Percentiles rank a stretch among this genome's conserved stretches.
Evolutionary conservation across 2,113 vertebrate species (phyloP).

Genomic region (Aspiorhynchus laticeps): DNA sequence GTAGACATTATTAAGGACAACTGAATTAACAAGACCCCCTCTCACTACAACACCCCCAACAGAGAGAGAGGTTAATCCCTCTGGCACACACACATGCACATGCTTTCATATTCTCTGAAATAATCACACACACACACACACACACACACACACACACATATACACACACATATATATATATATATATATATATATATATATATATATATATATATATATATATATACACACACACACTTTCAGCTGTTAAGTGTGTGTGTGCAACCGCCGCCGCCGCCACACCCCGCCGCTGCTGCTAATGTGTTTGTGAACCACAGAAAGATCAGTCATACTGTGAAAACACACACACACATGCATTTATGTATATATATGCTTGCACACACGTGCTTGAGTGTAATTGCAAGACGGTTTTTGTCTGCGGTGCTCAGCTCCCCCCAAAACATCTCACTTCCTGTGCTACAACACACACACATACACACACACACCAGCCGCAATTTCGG

Average conservation of each 20-base stretch:
- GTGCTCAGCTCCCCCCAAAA: neutral
- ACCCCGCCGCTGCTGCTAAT: conserved; percentile 5
- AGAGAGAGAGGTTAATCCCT: conserved; percentile 58
- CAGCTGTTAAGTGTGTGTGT: neutral
- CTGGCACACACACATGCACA: conserved; percentile 47
- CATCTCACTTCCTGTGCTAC: conserved; percentile 12
- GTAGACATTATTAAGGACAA: conserved; percentile 58
- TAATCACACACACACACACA: conserved; percentile 39
- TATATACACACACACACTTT: no score
- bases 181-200: no score
- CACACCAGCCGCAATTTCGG: conserved; percentile 36
- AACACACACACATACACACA: conserved; percentile 14
- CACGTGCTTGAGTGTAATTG: conserved; percentile 38
- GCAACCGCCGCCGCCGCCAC: neutral
- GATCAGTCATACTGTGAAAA: conserved; percentile 53
- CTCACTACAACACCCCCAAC: conserved; percentile 50
- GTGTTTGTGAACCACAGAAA: conserved; percentile 36
- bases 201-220: no score
- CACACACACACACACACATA: no score
- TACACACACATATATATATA: no score
- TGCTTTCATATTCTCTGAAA: conserved; percentile 1
- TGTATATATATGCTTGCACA: neutral
- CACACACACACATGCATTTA: neutral
- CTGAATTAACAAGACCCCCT: conserved; percentile 57
- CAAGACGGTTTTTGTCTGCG: conserved; percentile 29